Base-by-base conservation (phyloP, 2,888 invertebrate genomes). In the Eristalis arbustorum region DNA sequence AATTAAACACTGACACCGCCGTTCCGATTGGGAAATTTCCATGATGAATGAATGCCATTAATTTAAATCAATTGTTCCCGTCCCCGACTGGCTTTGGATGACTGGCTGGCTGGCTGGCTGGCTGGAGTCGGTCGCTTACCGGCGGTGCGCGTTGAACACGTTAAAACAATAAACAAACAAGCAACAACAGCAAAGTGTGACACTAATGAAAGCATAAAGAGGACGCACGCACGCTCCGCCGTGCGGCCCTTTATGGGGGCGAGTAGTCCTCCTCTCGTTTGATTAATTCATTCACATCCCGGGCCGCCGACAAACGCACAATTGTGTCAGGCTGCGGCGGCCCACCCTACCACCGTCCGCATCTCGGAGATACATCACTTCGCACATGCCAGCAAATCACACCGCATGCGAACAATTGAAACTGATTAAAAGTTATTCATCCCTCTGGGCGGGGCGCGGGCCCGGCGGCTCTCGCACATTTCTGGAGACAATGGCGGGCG, bases 341-440 rank as follows among this genome's bases (percentile, higher is more conserved):
- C 42, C 6, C 13, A 31, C 23, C 6, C 22, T 14, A 2, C 56
- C 23, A 14, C 64, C 74, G 69, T 68, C 31, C 49, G 25, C 57
- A 56, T 66, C 68, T 72, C 49, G 8, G 18, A 74, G 67, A 75
- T 78, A 78, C 83, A 83, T 83, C 78, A 79, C 75, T 87, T 83
- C 31, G 83, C 75, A 87, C 49, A 83, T 74, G 83, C 78, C 74
- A 87, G 83, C 87, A 87, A 87, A 87, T 87, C 87, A 87, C 83
- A 83, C 83, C 83, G 66, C 78, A 87, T 83, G 83, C 72, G 69
- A 83, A 87, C 87, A 83, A 87, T 87, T 87, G 78, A 87, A 87
- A 83, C 72, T 87, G 87, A 83, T 87, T 87, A 83, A 87, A 82
- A 83, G 71, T 87, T 75, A 74, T 59, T 63, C 64, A 49, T 59